Conservation (phyloP, 1,140 invertebrate genomes). For the Drosophila dunni region DNA sequence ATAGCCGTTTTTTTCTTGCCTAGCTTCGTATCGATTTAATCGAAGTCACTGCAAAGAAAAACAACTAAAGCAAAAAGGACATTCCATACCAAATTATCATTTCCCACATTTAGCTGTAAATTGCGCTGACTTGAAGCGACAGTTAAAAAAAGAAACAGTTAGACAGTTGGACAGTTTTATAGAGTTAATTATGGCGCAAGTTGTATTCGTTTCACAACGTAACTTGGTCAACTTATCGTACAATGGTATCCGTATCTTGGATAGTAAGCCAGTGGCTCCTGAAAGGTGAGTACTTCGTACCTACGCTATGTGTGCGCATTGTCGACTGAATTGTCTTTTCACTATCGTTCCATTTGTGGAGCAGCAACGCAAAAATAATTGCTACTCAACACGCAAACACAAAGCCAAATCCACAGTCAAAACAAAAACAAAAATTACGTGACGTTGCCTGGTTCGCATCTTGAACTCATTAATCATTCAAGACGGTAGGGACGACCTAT, state of each 20-base stretch:
- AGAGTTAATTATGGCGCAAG: conserved; percentile 68
- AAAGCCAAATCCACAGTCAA: conserved; percentile 12
- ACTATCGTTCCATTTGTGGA: conserved; percentile 45
- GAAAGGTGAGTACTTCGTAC: conserved; percentile 51
- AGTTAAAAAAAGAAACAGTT: conserved; percentile 31
- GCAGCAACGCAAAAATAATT: conserved; percentile 53
- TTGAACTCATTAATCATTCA: conserved; percentile 43
- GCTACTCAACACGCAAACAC: conserved; percentile 58
- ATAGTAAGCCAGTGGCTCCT: conserved; percentile 24
- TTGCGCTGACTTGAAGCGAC: conserved; percentile 60
- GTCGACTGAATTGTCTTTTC: conserved; percentile 31
- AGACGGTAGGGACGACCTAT: background rate
- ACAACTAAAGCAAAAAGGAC: conserved; percentile 22
- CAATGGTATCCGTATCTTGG: conserved; percentile 13
- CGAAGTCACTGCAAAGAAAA: conserved; percentile 25
- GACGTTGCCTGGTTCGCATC: conserved; percentile 15
- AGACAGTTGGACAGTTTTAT: conserved; percentile 41
- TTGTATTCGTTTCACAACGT: conserved; percentile 40
- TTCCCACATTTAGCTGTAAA: conserved; percentile 61
- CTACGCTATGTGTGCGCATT: conserved; percentile 48
- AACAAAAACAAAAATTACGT: no score
- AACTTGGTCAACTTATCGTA: conserved; percentile 25
- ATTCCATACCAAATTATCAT: conserved; percentile 50
- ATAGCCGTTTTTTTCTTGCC: no score
- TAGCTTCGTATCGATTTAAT: conserved; percentile 62